Percentiles rank a stretch among this genome's conserved stretches.
Conservation (phyloP, 2,888 invertebrate genomes). For the Eupithecia subumbrata region DNA sequence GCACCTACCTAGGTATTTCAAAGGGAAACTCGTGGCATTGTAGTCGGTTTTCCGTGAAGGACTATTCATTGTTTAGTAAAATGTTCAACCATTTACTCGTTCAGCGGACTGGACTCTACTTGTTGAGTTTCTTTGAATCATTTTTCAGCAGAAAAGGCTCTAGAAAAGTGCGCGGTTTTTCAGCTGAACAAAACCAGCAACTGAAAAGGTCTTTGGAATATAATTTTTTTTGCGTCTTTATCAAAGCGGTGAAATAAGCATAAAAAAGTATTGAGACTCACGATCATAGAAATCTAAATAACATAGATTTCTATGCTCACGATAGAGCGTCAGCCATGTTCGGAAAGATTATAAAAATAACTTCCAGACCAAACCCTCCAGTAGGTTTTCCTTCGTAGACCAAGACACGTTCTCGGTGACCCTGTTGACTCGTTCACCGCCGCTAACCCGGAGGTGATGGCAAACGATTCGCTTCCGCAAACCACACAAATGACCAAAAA, state of each 20-base stretch:
- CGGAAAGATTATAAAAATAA: background rate
- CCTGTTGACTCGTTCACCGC: no score
- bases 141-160: background rate
- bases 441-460: no score
- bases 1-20: slow-evolving; percentile 10
- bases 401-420: no score
- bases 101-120: slow-evolving; percentile 8
- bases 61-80: slow-evolving; percentile 27
- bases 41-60: slow-evolving; percentile 24
- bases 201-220: background rate
- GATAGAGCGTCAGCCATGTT: no score
- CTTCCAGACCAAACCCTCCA: background rate
- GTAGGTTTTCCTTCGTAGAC: background rate
- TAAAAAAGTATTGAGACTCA: no score
- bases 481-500: no score
- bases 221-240: background rate
- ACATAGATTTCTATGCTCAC: no score
- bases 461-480: no score
- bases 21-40: slow-evolving; percentile 21
- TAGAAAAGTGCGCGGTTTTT: background rate
- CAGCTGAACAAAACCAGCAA: background rate
- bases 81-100: slow-evolving; percentile 26
- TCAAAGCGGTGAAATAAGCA: background rate
- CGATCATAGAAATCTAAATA: no score
- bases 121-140: slow-evolving; percentile 29